Evolutionary conservation across 2,888 invertebrate genomes (phyloP).

Genomic region (Cataglyphis albicans): DNA sequence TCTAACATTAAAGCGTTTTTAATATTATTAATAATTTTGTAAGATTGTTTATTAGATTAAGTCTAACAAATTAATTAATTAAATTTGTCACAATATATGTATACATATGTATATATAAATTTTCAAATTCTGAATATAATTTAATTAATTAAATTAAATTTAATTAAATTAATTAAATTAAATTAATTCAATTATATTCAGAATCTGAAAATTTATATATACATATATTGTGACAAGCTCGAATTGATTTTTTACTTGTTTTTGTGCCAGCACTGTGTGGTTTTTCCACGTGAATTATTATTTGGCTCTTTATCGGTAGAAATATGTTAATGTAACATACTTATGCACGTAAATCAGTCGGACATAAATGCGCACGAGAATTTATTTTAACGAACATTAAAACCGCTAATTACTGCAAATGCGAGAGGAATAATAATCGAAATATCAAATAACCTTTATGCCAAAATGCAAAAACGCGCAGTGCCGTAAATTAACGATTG

Average conservation of each 20-base stretch:
- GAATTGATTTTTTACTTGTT: slow-evolving; percentile 16
- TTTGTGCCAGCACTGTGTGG: not conserved
- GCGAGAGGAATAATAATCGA: not conserved
- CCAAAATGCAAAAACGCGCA: not conserved
- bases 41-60: not conserved
- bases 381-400: not conserved
- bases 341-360: not conserved
- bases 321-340: slow-evolving; percentile 6
- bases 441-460: not conserved
- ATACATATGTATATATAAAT: not conserved
- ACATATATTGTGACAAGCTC: not conserved
- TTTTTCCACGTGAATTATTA: slow-evolving; percentile 15
- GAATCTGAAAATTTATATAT: not conserved
- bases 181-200: not conserved
- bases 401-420: slow-evolving; percentile 29
- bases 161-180: no score
- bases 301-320: not conserved
- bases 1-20: not conserved
- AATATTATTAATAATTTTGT: not conserved
- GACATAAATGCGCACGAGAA: not conserved
- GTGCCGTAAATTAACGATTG: slow-evolving; percentile 17
- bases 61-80: not conserved
- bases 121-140: not conserved
- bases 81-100: not conserved
- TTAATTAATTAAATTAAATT: no score